A percentile compares a stretch with the other conserved stretches of the same genome.
phyloP scores from a whole-genome alignment of 2,113 vertebrate species.

The Campylorhamphus procurvoides region DNA sequence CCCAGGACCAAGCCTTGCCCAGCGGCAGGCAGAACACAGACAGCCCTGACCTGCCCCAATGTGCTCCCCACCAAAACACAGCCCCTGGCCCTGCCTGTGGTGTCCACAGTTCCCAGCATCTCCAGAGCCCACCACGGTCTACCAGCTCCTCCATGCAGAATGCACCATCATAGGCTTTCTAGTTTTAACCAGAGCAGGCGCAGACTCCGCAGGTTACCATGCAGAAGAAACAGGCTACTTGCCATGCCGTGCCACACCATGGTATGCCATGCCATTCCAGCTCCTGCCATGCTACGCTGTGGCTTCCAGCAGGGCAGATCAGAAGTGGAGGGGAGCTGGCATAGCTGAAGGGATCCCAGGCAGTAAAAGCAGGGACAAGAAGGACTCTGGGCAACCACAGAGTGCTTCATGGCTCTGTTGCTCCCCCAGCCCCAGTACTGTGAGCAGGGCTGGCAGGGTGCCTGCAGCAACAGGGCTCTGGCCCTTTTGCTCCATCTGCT shows the following conservation, averaged over 20 bases:
- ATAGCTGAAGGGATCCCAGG: not conserved
- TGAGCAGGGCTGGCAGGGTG: not conserved
- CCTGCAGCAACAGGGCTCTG: not conserved
- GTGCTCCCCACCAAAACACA: not conserved
- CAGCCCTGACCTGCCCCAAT: not conserved
- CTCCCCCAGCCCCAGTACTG: not conserved
- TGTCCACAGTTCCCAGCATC: not conserved
- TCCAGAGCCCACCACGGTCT: not conserved
- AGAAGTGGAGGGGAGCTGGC: not conserved
- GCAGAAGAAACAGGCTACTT: not conserved
- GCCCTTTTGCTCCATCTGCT: not conserved
- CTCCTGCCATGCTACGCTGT: not conserved
- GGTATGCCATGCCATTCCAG: not conserved
- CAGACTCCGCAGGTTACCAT: not conserved
- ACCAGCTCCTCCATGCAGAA: not conserved
- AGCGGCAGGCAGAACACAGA: accelerated
- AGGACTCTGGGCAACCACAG: not conserved
- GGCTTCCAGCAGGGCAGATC: not conserved
- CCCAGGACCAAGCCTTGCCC: not conserved
- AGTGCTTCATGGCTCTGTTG: not conserved
- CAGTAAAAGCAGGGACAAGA: not conserved
- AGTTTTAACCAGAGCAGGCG: not conserved
- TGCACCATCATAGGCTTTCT: accelerated
- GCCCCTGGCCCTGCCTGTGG: not conserved
- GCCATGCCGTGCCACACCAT: not conserved